Conservation (phyloP, 2,888 invertebrate species). For the Linyphia triangularis region DNA sequence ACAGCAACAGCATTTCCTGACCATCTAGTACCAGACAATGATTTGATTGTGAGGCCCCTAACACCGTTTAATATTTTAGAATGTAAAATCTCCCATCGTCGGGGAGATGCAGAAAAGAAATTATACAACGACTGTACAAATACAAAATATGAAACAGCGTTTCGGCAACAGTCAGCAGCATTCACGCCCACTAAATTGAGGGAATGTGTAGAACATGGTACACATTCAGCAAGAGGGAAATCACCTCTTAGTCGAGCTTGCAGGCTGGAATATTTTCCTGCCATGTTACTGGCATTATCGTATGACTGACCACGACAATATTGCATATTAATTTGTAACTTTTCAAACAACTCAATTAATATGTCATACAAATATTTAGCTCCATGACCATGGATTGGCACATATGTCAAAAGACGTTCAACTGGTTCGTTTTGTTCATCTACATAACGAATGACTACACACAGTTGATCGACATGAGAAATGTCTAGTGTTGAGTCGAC, state of each 20-base stretch:
- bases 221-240: neutral
- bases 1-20: no score
- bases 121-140: neutral
- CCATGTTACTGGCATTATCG: conserved; percentile 27
- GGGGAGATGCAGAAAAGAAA: no score
- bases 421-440: no score
- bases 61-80: neutral
- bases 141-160: neutral
- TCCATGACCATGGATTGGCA: no score
- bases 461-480: no score
- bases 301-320: neutral
- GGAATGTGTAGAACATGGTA: neutral
- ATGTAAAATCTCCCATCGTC: no score
- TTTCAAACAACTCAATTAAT: neutral
- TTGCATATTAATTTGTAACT: neutral
- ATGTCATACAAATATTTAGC: neutral
- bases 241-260: conserved; percentile 4
- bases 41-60: neutral
- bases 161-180: neutral
- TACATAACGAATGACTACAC: no score
- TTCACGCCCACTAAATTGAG: neutral
- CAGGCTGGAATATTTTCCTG: neutral
- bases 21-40: neutral
- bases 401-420: no score
- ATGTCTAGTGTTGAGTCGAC: no score